A percentile compares a stretch with the other conserved stretches of the same genome.
Evolutionary conservation across 2,113 vertebrate genomes (phyloP).

Genomic region (Dipodomys spectabilis): DNA sequence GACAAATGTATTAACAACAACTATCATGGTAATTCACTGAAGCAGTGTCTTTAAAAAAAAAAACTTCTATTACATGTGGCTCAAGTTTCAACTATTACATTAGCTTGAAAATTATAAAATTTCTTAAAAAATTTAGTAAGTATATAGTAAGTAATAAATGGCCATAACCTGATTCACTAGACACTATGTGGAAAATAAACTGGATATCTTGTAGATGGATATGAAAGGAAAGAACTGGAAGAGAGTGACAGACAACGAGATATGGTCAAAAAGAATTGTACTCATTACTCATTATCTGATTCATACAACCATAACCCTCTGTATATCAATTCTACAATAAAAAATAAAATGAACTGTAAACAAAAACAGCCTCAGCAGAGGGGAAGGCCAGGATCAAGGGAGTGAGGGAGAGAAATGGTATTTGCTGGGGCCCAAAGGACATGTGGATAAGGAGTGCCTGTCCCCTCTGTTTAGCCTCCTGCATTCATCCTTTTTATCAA

Average conservation of each 20-base stretch:
- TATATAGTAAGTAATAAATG: background rate
- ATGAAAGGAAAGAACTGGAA: too few relatives aligned
- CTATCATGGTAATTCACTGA: background rate
- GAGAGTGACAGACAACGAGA: too few relatives aligned
- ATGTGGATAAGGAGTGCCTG: background rate
- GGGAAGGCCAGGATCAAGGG: background rate
- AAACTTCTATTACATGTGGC: background rate
- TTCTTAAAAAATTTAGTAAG: background rate
- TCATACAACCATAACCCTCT: too few relatives aligned
- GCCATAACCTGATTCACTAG: too few relatives aligned
- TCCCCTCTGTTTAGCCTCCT: background rate
- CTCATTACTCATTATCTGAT: too few relatives aligned
- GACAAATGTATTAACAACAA: background rate
- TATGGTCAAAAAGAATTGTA: too few relatives aligned
- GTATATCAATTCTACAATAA: too few relatives aligned
- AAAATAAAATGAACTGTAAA: background rate
- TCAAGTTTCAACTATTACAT: background rate
- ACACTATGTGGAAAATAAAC: too few relatives aligned
- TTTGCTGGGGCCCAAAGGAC: background rate
- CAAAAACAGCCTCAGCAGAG: background rate
- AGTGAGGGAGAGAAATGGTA: background rate
- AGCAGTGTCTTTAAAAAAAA: background rate
- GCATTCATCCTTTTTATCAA: background rate
- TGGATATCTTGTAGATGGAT: too few relatives aligned
- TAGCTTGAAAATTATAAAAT: conserved; percentile 38